phyloP scores from a whole-genome alignment of 2,797 vertebrate species.

The Peromyscus attwateri region DNA sequence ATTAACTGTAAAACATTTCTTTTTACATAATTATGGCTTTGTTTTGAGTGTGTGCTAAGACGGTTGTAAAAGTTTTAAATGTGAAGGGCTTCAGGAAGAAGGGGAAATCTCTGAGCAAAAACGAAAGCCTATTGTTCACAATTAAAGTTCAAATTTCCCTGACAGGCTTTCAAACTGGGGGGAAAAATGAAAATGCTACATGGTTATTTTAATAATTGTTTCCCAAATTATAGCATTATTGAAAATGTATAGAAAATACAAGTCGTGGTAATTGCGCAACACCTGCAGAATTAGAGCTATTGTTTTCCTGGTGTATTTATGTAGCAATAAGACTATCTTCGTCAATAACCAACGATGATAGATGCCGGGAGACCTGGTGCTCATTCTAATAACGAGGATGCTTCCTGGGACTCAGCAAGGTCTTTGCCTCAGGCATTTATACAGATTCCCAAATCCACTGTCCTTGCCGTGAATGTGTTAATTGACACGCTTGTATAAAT shows the following conservation, averaged over 20 bases:
- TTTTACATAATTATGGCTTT: slow-evolving; percentile 86
- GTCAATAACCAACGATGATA: slow-evolving; percentile 83
- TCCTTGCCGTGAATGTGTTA: slow-evolving; percentile 87
- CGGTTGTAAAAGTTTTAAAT: slow-evolving; percentile 85
- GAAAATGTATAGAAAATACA: slow-evolving; percentile 83
- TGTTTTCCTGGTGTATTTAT: slow-evolving; percentile 80
- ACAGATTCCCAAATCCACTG: slow-evolving; percentile 70
- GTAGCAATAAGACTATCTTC: slow-evolving; percentile 72
- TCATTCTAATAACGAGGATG: slow-evolving; percentile 78
- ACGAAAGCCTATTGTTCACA: slow-evolving; percentile 79
- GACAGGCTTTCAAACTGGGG: slow-evolving; percentile 72
- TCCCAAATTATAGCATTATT: slow-evolving; percentile 80
- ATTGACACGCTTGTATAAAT: slow-evolving; percentile 88
- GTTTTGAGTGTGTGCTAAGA: slow-evolving; percentile 84
- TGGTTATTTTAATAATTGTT: slow-evolving; percentile 84
- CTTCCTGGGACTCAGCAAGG: slow-evolving; percentile 71
- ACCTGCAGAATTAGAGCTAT: slow-evolving; percentile 82
- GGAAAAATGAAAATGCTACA: slow-evolving; percentile 26
- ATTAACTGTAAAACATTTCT: slow-evolving; percentile 86
- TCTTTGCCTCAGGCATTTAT: slow-evolving; percentile 75
- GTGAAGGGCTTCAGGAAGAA: slow-evolving; percentile 80
- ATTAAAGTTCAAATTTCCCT: slow-evolving; percentile 80
- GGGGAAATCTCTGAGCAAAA: slow-evolving; percentile 76
- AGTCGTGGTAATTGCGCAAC: slow-evolving; percentile 80
- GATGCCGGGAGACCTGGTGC: slow-evolving; percentile 65